Evolutionary conservation across 2,888 invertebrate species (phyloP), one percentile per base, ranked within the genome.

Genomic region (Epinotia brunnichana): DNA sequence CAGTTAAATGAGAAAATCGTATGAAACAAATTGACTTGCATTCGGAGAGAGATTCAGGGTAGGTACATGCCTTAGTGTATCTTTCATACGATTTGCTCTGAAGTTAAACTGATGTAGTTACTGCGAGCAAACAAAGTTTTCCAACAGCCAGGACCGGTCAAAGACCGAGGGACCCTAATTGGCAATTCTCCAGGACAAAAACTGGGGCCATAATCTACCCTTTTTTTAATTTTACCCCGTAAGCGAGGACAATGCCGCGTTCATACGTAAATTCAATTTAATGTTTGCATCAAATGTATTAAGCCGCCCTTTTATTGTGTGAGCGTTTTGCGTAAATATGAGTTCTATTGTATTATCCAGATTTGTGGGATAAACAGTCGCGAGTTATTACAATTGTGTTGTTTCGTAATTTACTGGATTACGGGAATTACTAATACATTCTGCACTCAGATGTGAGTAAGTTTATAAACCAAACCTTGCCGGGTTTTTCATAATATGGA

Each of bases 211-310:
- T 71, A 68, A 72, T 71, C 61, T 69, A 69, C 68, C 69, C 53
- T 66, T 76, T 73, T 75, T 73, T 74, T 70, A 70, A 70, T 71
- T 57, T 64, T 61, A 53, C 61, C 21, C 73, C 15, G 29, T 60
- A 66, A 57, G 60, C 63, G 66, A 17, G 59, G 67, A 76, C 76
- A 75, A 75, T 72, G 72, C 64, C 44, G 21, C 62, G 73, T 44
- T 72, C 69, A 64, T 69, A 72, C 75, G 71, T 74, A 76, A 75
- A 76, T 75, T 70, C 74, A 70, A 75, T 75, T 75, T 74, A 74
- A 74, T 74, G 74, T 75, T 59, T 69, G 68, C 69, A 70, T 74
- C 72, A 70, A 70, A 74, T 39, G 73, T 76, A 73, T 76, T 76
- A 76, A 73, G 74, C 62, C 69, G 63, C 53, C 44, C 64, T 56